Percentiles rank a stretch among this genome's conserved stretches.
Evolutionary conservation across 1,140 invertebrate genomes (phyloP).

Genomic region (Drosophila navojoa): DNA sequence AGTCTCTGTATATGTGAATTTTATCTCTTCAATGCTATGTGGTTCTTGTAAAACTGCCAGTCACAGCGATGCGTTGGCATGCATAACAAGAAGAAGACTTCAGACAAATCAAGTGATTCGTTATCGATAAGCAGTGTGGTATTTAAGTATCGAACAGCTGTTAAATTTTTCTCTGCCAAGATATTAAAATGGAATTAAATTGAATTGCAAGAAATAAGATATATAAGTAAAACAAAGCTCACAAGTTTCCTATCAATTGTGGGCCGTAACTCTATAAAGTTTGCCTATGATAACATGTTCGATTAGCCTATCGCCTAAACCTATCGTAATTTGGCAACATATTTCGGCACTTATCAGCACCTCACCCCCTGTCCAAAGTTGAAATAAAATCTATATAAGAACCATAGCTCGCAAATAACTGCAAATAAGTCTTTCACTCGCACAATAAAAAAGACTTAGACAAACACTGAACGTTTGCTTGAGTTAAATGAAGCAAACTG

Average conservation of each 20-base stretch:
- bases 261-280: too few species aligned
- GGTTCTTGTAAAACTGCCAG: conserved; percentile 54
- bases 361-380: too few species aligned
- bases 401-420: too few species aligned
- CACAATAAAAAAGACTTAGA: too few species aligned
- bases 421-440: too few species aligned
- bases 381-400: background rate
- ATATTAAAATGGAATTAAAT: background rate
- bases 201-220: too few species aligned
- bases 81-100: conserved; percentile 30
- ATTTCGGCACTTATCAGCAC: too few species aligned
- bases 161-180: background rate
- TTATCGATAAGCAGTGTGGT: conserved; percentile 41
- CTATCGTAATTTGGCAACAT: background rate
- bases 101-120: background rate
- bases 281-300: background rate
- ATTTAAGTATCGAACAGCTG: conserved; percentile 38
- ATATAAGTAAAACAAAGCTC: background rate
- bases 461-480: too few species aligned
- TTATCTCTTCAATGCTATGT: conserved; percentile 62
- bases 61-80: conserved; percentile 44
- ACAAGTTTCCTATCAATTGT: background rate
- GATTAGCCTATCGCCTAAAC: background rate
- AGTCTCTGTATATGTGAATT: conserved; percentile 58
- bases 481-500: too few species aligned